Evolutionary conservation across 2,113 vertebrate species (phyloP), one percentile per base, ranked within the genome.

Genomic region (Pyxicephalus adspersus): DNA sequence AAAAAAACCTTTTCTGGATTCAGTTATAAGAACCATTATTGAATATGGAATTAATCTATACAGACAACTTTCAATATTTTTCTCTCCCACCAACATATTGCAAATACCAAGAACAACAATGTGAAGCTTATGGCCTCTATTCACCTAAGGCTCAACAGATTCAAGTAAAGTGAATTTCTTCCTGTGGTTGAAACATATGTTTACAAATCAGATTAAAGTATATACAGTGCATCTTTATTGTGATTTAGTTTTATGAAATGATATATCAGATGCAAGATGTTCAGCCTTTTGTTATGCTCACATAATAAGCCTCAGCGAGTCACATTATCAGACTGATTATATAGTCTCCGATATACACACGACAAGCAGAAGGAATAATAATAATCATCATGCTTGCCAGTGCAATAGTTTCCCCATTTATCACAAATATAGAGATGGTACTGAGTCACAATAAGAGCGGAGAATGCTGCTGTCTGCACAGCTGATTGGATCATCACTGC

Each of bases 371-470:
- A 54, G 77, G 22, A 57, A 20, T 54, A 26, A 70, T 70, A 73
- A 63, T 28, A 74, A 74, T 57, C 65, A 58, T n/a, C 60, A 57
- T 22, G 28, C 60, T 45, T 75, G 71, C 64, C 60, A 75, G 50
- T 75, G 51, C 65, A 23, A 28, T 55, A 31, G 28, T 66, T 75
- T 75, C 31, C 28, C 70, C 34, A 31, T 74, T 75, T 74, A 82
- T 82, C 70, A 66, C 45, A 82, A 65, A 75, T 66, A 82, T 58
- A 82, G 70, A 82, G 71, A 74, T 76, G 34, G 79, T 82, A 63
- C 26, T 34, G 28, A 38, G 80, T 66, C 71, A 81, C 1, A 13
- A 19, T 45, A 55, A 17, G 57, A 77, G 61, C 16, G 26, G 16
- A 68, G 65, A 85, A 6, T 16, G 25, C 1, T 0, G 57, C 25